phyloP scores from a whole-genome alignment of 2,888 invertebrate species.

The Stictocephala bisonia region DNA sequence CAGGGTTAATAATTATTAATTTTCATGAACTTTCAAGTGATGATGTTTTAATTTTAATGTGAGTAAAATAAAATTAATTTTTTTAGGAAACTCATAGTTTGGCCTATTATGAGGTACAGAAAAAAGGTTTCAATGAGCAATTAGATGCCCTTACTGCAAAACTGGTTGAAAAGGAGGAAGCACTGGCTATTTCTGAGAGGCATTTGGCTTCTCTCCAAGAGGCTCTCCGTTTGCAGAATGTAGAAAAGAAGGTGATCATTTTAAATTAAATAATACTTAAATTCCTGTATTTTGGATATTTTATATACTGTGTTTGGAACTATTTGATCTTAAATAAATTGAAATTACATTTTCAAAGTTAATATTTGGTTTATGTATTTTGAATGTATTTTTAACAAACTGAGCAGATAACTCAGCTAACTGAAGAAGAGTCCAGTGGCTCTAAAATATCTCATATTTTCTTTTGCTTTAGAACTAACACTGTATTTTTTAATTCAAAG shows the following conservation, averaged over 20 bases:
- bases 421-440: too few relatives aligned
- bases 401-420: too few relatives aligned
- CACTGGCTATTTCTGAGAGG: constrained; percentile 28
- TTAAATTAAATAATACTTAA: too few relatives aligned
- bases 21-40: too few relatives aligned
- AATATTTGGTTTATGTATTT: too few relatives aligned
- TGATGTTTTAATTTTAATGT: not conserved
- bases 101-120: constrained; percentile 32
- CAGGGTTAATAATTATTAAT: too few relatives aligned
- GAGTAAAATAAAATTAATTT: not conserved
- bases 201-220: constrained; percentile 41
- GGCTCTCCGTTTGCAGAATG: constrained; percentile 34
- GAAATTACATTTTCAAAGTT: too few relatives aligned
- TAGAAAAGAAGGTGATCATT: constrained; percentile 64
- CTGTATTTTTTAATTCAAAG: too few relatives aligned
- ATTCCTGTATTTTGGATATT: not conserved
- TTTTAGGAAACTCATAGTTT: constrained; percentile 29
- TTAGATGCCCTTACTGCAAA: constrained; percentile 44
- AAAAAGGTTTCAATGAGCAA: constrained; percentile 32
- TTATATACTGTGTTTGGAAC: not conserved
- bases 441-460: too few relatives aligned
- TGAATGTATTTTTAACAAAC: too few relatives aligned
- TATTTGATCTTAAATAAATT: too few relatives aligned
- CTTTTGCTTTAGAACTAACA: too few relatives aligned
- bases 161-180: constrained; percentile 43